Evolutionary conservation across 2,797 vertebrate species (phyloP), one percentile per base, ranked within the genome.

Genomic region (Leptodactylus fallax): DNA sequence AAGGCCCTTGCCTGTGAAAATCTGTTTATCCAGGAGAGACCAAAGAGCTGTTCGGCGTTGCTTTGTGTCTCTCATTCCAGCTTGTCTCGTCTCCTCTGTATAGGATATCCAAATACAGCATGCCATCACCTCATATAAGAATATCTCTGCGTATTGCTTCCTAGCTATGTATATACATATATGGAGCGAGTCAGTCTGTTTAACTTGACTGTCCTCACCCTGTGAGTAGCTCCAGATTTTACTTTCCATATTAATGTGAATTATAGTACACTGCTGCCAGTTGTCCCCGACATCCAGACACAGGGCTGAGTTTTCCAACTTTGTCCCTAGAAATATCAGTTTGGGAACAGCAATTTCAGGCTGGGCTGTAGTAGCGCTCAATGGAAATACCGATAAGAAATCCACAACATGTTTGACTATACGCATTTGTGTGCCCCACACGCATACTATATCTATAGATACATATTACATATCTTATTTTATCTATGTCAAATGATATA

Each of bases 61-160:
- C 67, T 76, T 61, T 79, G 8, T 76, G 19, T n/a, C 53, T 58
- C 82, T 47, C 27, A 23, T 84, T 84, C 55, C 69, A 84, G 60
- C 74, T 69, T 78, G 72, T 87, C 80, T 83, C 61, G 58, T 76
- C 60, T 78, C 12, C 36, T 58, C n/a, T 69, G 1, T 13, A 21
- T 8, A 83, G 72, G 47, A 71, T 83, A 63, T 78, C 87, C 51
- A 79, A 83, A 83, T 79, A 71, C 61, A 87, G 80, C 85, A 80
- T 86, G 36, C 85, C 85, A 86, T 53, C 16, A 5, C 53, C 78
- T 60, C 76, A 1, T 47, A 16, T 23, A 56, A 67, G 53, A 72
- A 45, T 72, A 17, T 85, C 55, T 23, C 47, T 4, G 14, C 16
- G 23, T 25, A 51, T 17, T 9, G 25, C 53, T 72, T 19, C 84